Evolutionary conservation across 2,888 invertebrate species (phyloP).

Genomic region (Chrysolina americana): DNA sequence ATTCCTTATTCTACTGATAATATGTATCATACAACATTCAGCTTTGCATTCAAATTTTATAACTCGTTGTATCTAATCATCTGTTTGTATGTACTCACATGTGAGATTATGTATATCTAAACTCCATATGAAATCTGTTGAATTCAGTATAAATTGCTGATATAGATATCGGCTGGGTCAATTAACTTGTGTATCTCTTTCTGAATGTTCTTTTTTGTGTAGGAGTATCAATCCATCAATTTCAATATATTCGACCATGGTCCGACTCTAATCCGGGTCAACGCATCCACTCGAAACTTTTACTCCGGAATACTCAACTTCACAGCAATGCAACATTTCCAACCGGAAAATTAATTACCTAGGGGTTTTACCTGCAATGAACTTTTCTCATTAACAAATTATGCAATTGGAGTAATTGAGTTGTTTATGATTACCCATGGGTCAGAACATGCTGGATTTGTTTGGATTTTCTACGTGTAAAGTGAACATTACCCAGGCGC

Average conservation of each 20-base stretch:
- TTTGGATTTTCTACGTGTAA: neutral
- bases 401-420: conserved; percentile 17
- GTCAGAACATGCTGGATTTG: neutral
- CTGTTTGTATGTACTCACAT: too few species aligned
- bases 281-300: neutral
- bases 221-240: neutral
- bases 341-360: conserved; percentile 14
- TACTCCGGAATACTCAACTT: neutral
- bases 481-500: neutral
- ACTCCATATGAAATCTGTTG: too few species aligned
- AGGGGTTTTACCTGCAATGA: conserved; percentile 12
- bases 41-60: too few species aligned
- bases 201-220: neutral
- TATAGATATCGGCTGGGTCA: too few species aligned
- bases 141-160: too few species aligned
- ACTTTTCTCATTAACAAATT: conserved; percentile 15
- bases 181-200: neutral
- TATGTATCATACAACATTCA: too few species aligned
- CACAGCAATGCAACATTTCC: conserved; percentile 7
- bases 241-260: neutral
- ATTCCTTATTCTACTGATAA: too few species aligned
- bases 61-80: too few species aligned
- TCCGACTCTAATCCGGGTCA: neutral
- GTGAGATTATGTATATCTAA: too few species aligned
- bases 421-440: neutral